These are phyloP conservation scores for Brenthis daphne DNA, from an alignment of 2,888 invertebrate species.

Conservation along the genomic window DNA sequence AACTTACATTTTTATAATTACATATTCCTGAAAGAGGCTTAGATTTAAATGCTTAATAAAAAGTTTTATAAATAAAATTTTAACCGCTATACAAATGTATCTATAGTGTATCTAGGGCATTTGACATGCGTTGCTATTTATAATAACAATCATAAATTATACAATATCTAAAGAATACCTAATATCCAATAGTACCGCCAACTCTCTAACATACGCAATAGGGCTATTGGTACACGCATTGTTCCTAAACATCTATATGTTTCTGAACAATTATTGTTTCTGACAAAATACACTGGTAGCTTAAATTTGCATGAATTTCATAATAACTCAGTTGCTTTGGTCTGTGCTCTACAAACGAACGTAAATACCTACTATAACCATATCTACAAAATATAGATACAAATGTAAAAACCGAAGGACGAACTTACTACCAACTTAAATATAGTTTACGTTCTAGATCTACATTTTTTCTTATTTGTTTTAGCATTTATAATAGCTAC, in stretches of 20 bases:
- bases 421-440: too few species aligned
- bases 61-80: too few species aligned
- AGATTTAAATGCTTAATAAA: too few species aligned
- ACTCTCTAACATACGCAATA: slow-evolving; percentile 29
- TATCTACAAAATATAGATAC: too few species aligned
- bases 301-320: slow-evolving; percentile 26
- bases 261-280: slow-evolving; percentile 25
- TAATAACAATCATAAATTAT: slow-evolving; percentile 9
- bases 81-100: too few species aligned
- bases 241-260: slow-evolving; percentile 21
- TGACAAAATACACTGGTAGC: slow-evolving; percentile 14
- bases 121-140: not conserved
- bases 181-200: slow-evolving; percentile 12
- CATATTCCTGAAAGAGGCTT: too few species aligned
- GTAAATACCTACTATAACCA: not conserved
- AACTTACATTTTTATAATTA: too few species aligned
- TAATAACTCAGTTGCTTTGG: slow-evolving; percentile 5
- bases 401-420: too few species aligned
- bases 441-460: too few species aligned
- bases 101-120: not conserved
- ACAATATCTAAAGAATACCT: slow-evolving; percentile 14
- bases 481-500: too few species aligned
- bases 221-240: slow-evolving; percentile 25
- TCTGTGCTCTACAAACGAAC: not conserved
- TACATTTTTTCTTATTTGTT: too few species aligned